These are phyloP conservation scores for Micronycteris hirsuta DNA, from an alignment of 2,113 vertebrate genomes.

Conservation along the genomic window DNA sequence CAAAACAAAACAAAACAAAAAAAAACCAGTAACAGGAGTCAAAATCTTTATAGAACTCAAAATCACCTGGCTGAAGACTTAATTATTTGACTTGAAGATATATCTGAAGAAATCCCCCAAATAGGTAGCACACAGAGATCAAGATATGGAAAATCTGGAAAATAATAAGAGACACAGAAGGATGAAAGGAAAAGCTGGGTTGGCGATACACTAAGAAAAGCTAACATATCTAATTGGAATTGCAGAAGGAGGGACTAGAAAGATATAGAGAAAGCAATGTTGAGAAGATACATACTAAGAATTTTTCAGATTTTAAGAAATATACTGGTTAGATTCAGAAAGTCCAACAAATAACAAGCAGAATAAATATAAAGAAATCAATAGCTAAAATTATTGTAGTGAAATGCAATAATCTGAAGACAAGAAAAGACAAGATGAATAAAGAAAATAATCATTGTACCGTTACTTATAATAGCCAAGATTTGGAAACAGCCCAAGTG, in stretches of 20 bases:
- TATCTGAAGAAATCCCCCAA: not conserved
- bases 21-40: not conserved
- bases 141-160: not conserved
- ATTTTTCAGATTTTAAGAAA: not conserved
- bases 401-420: not conserved
- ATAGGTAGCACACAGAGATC: not conserved
- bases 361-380: not conserved
- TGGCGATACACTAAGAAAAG: not conserved
- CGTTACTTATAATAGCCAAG: not conserved
- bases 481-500: not conserved
- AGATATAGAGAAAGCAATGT: not conserved
- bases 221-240: not conserved
- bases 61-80: not conserved
- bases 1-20: too few species aligned
- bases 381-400: not conserved
- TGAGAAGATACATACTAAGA: not conserved
- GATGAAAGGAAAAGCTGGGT: not conserved
- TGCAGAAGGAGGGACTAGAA: not conserved
- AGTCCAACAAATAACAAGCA: not conserved
- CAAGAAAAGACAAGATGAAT: not conserved
- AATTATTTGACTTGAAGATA: not conserved
- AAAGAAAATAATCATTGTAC: not conserved
- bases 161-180: not conserved
- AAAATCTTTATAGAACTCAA: not conserved
- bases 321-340: not conserved